Conservation (phyloP, 2,113 vertebrate species). For the Myotis yumanensis region DNA sequence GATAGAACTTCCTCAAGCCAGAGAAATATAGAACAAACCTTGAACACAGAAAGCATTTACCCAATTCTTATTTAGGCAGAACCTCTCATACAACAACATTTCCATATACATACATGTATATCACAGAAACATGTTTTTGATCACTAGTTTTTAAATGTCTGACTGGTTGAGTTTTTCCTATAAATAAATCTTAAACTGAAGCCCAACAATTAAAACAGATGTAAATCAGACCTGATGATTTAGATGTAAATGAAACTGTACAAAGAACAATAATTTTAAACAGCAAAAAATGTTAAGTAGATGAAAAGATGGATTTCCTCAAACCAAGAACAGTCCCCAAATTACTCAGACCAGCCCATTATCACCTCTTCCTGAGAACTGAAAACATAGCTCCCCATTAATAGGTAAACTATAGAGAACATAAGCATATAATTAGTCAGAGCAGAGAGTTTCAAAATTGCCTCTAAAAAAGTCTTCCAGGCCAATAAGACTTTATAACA, state of each 20-base stretch:
- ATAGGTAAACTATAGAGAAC: background rate
- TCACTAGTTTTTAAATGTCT: background rate
- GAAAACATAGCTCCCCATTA: too few species aligned
- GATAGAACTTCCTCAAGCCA: background rate
- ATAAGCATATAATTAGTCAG: background rate
- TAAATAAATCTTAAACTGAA: background rate
- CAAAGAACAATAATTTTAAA: background rate
- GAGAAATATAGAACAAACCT: background rate
- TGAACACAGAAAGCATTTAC: background rate
- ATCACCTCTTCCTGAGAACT: background rate
- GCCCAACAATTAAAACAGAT: background rate
- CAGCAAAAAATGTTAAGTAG: background rate
- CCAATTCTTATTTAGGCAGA: background rate
- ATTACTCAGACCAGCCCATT: too few species aligned
- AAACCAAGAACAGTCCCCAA: background rate
- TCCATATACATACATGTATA: rapidly evolving
- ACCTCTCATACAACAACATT: rapidly evolving
- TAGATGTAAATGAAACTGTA: background rate
- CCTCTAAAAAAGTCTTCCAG: background rate
- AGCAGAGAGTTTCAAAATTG: background rate
- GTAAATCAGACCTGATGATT: background rate
- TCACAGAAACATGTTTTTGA: background rate
- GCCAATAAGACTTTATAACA: background rate
- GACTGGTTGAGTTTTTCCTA: background rate
- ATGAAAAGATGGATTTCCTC: background rate